A percentile compares a stretch with the other conserved stretches of the same genome.
Evolutionary conservation across 1,140 invertebrate genomes (phyloP).

Genomic region (Achroia grisella): DNA sequence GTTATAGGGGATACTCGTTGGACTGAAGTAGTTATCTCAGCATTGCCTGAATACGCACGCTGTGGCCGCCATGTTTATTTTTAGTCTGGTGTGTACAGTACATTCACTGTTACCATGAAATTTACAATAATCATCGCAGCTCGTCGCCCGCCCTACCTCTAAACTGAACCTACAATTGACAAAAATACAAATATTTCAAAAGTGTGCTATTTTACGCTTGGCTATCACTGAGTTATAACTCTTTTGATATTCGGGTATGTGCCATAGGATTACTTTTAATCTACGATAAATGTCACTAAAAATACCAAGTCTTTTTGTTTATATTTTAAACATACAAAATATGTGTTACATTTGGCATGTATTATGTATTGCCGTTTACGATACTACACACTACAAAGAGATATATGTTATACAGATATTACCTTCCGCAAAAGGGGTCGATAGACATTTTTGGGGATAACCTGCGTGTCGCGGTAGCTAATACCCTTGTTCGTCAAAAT

Average conservation of each 20-base stretch:
- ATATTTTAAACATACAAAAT: too few relatives aligned
- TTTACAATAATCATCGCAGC: conserved; percentile 58
- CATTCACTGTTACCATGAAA: conserved; percentile 62
- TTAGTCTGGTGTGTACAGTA: conserved; percentile 61
- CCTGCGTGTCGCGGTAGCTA: conserved; percentile 29
- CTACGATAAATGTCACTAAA: too few relatives aligned
- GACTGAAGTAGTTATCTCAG: conserved; percentile 49
- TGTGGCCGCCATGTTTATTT: conserved; percentile 62
- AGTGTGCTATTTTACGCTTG: conserved; percentile 54
- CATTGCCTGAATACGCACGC: conserved; percentile 54
- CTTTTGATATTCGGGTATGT: conserved; percentile 35
- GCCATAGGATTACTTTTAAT: conserved; percentile 35
- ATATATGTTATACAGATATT: not conserved
- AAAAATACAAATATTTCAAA: conserved; percentile 59
- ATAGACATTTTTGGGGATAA: conserved; percentile 21
- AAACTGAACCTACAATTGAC: conserved; percentile 53
- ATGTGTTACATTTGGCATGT: too few relatives aligned
- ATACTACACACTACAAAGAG: too few relatives aligned
- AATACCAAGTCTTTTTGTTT: too few relatives aligned
- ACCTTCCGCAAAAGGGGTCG: conserved; percentile 3
- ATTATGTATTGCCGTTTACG: conserved; percentile 5
- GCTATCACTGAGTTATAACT: conserved; percentile 48
- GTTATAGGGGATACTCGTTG: conserved; percentile 29
- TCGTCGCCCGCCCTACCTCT: conserved; percentile 42
- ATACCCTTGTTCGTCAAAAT: conserved; percentile 60